Evolutionary conservation across 2,797 vertebrate genomes (phyloP).

Genomic region (Poliocrania exsul): DNA sequence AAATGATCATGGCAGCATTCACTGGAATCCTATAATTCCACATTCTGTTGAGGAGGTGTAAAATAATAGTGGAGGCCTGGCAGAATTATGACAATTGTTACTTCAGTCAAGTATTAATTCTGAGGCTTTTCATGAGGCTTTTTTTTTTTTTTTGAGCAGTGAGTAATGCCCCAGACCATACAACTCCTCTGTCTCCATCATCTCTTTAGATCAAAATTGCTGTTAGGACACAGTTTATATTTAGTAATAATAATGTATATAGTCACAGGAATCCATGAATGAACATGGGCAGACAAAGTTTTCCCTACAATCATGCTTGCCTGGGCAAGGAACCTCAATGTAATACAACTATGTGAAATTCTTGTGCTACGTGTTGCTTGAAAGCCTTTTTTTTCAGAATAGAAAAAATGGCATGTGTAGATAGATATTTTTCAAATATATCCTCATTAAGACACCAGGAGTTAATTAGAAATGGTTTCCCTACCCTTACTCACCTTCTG

Average conservation of each 20-base stretch:
- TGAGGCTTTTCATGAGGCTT: background rate
- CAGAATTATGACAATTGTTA: constrained; percentile 5
- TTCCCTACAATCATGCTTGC: constrained; percentile 37
- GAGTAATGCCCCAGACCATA: constrained; percentile 13
- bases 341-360: constrained; percentile 5
- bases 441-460: background rate
- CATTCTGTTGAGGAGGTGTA: background rate
- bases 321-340: constrained; percentile 21
- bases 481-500: background rate
- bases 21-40: background rate
- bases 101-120: constrained; percentile 2
- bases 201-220: constrained; percentile 29
- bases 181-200: constrained; percentile 22
- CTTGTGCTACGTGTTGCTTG: constrained; percentile 4
- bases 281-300: constrained; percentile 14
- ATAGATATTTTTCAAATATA: constrained; percentile 17
- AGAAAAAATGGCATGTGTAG: background rate
- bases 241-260: constrained; percentile 11
- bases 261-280: constrained; percentile 41
- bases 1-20: background rate
- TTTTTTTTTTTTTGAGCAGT: background rate
- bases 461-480: background rate
- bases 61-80: background rate
- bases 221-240: constrained; percentile 47
- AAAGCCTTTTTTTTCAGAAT: background rate